Evolutionary conservation across 2,888 invertebrate species (phyloP), one percentile per base, ranked within the genome.

Genomic region (Trachelus troglodyta): DNA sequence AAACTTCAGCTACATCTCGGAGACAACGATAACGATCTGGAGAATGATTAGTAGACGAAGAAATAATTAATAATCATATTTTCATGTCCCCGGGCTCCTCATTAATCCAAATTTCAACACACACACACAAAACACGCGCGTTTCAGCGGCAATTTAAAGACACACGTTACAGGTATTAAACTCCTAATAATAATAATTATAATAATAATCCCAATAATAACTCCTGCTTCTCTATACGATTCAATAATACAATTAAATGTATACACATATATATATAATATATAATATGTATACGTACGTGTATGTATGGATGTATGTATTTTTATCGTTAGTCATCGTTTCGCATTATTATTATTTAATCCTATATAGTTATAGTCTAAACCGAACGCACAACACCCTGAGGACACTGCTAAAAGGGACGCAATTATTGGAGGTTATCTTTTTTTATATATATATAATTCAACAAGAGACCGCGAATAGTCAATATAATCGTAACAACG

Each of bases 341-440:
- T 79, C 76, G 80, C 81, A 81, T 83, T 78, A 82, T 82, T 76
- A 82, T 56, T 56, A 40, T 40, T 40, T 56, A 56, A 56, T 23
- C 40, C 40, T 56, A 56, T 23, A 56, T 23, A 56, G 40, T 56
- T 75, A 75, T 78, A 76, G 73, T 82, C 82, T 81, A 87, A 86
- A 81, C 83, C 83, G 76, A 81, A 82, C 79, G 81, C 82, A 79
- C 86, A 84, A 81, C 87, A 86, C 80, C 85, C 86, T 83, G 84
- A 83, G 86, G 85, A 87, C 80, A 74, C 81, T 77, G 76, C 76
- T 81, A 76, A 79, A 78, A 83, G 85, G 88, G 89, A 89, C 88
- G 88, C 88, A 89, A 88, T 88, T 23, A 56, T 15, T 56, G 23
- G 40, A 56, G 40, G 23, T 56, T 56, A 56, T 23, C 15, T 56